Percentiles rank a stretch among this genome's conserved stretches.
Conservation (phyloP, 2,888 invertebrate genomes). For the Thymelicus sylvestris region DNA sequence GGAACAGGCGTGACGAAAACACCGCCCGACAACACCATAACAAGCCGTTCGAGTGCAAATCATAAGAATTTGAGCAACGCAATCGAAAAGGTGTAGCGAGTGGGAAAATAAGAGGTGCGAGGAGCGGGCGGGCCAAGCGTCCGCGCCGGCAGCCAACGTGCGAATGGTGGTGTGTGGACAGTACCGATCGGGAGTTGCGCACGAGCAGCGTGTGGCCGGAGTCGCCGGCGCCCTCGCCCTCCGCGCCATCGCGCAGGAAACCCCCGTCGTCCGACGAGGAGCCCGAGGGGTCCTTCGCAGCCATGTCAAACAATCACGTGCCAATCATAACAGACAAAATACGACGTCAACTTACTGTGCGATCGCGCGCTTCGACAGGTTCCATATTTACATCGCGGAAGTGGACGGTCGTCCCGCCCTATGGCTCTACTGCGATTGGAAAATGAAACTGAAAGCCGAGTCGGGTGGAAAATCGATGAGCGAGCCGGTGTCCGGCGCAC, state of each 20-base stretch:
- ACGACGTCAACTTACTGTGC: constrained; percentile 62
- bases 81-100: constrained; percentile 55
- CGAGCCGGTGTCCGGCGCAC: constrained; percentile 61
- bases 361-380: constrained; percentile 46
- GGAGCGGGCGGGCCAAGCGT: constrained; percentile 37
- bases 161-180: constrained; percentile 51
- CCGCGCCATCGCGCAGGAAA: constrained; percentile 73
- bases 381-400: constrained; percentile 49
- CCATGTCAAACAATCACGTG: constrained; percentile 70
- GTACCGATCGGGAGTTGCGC: constrained; percentile 82
- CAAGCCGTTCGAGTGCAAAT: constrained; percentile 78
- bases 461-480: constrained; percentile 75
- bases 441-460: constrained; percentile 70
- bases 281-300: constrained; percentile 79
- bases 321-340: constrained; percentile 59
- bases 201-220: constrained; percentile 82
- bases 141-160: constrained; percentile 54
- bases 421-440: constrained; percentile 63
- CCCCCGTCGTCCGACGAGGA: constrained; percentile 83
- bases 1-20: constrained; percentile 45
- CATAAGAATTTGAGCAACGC: constrained; percentile 71
- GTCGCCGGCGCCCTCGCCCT: constrained; percentile 65
- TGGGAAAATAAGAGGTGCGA: constrained; percentile 40
- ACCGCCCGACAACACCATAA: constrained; percentile 59
- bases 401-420: constrained; percentile 54